These are phyloP conservation scores for Nibea albiflora DNA, from an alignment of 2,113 vertebrate genomes.

Conservation along the genomic window DNA sequence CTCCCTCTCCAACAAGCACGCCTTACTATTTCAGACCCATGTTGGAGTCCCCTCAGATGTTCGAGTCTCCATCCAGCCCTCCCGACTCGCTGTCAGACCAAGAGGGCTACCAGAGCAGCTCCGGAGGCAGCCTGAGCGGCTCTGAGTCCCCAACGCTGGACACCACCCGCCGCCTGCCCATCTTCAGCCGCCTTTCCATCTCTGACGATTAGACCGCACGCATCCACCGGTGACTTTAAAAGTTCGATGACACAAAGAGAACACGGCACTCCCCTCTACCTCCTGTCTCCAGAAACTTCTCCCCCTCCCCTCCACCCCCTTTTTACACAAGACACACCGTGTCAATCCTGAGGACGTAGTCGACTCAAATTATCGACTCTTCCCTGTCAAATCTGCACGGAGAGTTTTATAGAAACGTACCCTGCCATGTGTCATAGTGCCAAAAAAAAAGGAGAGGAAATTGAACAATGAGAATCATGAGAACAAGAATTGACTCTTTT, in stretches of 20 bases:
- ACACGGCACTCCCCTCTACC: slow-evolving; percentile 81
- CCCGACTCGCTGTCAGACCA: slow-evolving; percentile 98
- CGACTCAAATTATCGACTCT: slow-evolving; percentile 61
- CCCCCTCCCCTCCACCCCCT: slow-evolving; percentile 25
- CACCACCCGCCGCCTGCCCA: slow-evolving; percentile 96
- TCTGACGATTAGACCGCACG: slow-evolving; percentile 91
- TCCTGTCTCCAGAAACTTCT: slow-evolving; percentile 20
- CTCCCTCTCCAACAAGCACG: slow-evolving; percentile 88
- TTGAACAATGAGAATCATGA: slow-evolving; percentile 77
- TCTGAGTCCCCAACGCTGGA: slow-evolving; percentile 96
- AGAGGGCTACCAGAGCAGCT: slow-evolving; percentile 99
- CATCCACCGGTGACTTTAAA: slow-evolving; percentile 51
- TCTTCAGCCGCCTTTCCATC: slow-evolving; percentile 99
- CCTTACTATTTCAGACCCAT: slow-evolving; percentile 92
- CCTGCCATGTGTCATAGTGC: slow-evolving; percentile 82
- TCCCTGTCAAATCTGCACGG: slow-evolving; percentile 45
- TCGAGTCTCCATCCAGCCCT: slow-evolving; percentile 93
- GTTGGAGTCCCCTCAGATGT: slow-evolving; percentile 94
- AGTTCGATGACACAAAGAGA: slow-evolving; percentile 71
- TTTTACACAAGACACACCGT: slow-evolving; percentile 36
- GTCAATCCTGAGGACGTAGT: slow-evolving; percentile 67
- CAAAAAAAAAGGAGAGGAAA: slow-evolving; percentile 79
- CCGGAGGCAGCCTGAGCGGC: slow-evolving; percentile 94
- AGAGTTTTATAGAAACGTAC: slow-evolving; percentile 41
- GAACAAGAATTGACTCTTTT: slow-evolving; percentile 86